Conservation (phyloP, 2,797 vertebrate genomes). For the Borostomias antarcticus region DNA sequence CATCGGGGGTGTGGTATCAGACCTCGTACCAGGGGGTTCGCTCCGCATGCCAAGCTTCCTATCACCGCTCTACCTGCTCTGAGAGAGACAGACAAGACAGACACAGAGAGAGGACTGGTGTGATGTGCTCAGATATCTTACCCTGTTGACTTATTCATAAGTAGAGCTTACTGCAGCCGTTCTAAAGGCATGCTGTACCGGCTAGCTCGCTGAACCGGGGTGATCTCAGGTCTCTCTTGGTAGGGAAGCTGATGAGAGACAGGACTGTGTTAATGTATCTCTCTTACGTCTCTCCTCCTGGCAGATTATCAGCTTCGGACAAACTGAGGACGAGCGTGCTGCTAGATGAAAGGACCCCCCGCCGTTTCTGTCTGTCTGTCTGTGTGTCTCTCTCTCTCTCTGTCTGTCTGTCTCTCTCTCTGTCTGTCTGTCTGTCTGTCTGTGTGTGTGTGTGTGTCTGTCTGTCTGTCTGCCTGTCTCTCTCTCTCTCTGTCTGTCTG, state of each 20-base stretch:
- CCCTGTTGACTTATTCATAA: slow-evolving; percentile 67
- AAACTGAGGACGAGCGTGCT: slow-evolving; percentile 77
- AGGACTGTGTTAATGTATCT: slow-evolving; percentile 53
- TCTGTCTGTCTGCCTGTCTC: slow-evolving; percentile 7
- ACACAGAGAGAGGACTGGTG: slow-evolving; percentile 3
- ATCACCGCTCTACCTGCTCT: slow-evolving; percentile 4
- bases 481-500: slow-evolving; percentile 35
- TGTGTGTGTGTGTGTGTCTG: no score
- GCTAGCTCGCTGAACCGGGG: slow-evolving; percentile 14
- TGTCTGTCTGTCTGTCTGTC: no score
- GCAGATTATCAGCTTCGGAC: slow-evolving; percentile 94
- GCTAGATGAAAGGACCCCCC: slow-evolving; percentile 59
- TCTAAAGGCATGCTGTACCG: slow-evolving; percentile 23
- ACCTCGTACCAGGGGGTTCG: no score
- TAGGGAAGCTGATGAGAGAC: slow-evolving; percentile 42
- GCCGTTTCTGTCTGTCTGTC: background rate
- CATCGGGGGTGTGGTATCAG: background rate
- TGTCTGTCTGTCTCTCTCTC: no score
- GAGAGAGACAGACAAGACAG: background rate
- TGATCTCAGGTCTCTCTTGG: slow-evolving; percentile 30
- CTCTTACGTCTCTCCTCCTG: slow-evolving; percentile 62
- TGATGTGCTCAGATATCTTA: slow-evolving; percentile 52
- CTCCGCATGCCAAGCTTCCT: background rate
- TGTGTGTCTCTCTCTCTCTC: no score
- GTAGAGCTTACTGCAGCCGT: slow-evolving; percentile 40